Conservation (phyloP, 2,113 vertebrate species). For the Chaenogobius annularis region DNA sequence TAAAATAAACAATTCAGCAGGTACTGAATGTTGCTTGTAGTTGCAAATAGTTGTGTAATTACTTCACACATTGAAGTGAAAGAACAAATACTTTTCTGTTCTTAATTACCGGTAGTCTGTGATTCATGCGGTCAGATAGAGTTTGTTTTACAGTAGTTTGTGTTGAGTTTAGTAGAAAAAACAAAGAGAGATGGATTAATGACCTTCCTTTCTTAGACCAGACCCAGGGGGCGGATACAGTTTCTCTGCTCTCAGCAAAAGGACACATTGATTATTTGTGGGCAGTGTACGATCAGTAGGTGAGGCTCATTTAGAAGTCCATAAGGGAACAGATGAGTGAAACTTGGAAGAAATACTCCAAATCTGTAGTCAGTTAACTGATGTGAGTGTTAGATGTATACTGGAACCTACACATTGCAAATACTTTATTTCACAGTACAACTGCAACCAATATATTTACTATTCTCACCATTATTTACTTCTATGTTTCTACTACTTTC, state of each 20-base stretch:
- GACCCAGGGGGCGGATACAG: constrained; percentile 52
- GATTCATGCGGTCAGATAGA: neutral
- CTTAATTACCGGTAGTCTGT: neutral
- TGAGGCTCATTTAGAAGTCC: constrained; percentile 23
- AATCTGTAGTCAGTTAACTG: neutral
- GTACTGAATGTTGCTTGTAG: neutral
- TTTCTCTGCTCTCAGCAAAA: constrained; percentile 50
- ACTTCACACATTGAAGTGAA: neutral
- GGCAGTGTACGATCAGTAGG: constrained; percentile 36
- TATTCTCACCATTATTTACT: too few relatives aligned
- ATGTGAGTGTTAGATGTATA: neutral
- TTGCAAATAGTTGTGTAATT: constrained; percentile 4
- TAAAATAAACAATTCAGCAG: constrained; percentile 6
- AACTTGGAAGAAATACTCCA: neutral
- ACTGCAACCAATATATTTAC: too few relatives aligned
- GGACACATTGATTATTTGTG: constrained; percentile 62
- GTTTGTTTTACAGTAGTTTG: constrained; percentile 19
- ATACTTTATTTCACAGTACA: too few relatives aligned
- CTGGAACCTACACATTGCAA: too few relatives aligned
- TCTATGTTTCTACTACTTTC: too few relatives aligned
- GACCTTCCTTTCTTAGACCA: constrained; percentile 36
- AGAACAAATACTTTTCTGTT: neutral
- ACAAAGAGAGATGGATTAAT: constrained; percentile 29
- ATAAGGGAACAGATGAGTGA: neutral
- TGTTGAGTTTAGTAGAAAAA: constrained; percentile 25